Evolutionary conservation across 2,113 vertebrate genomes (phyloP), one percentile per base, ranked within the genome.

Genomic region (Cinclus mexicanus): DNA sequence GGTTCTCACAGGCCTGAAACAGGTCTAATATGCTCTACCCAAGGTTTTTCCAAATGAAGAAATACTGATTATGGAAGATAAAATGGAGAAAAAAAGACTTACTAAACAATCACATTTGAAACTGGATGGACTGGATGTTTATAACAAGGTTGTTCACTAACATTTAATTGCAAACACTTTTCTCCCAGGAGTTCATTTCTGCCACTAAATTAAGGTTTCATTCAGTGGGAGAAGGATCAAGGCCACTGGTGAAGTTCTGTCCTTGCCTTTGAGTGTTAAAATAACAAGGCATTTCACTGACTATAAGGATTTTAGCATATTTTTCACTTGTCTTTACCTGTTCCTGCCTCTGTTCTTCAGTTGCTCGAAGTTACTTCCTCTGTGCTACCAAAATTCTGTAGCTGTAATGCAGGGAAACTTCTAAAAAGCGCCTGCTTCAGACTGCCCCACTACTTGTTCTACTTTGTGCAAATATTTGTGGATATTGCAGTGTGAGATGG

Each of bases 1-100:
- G 8, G 9, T 61, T 78, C 33, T 67, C 23, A 9, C 14, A 19
- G 31, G 6, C 25, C 52, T 71, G 47, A 44, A 71, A 29, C 15
- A 56, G 35, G 29, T 76, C 9, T 33, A 1, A 14, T 22, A 5
- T 33, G 28, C n/a, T 74, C 15, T 28, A 0, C 13, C 71, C 25
- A 25, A 22, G 3, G 3, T 70, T 26, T 78, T 69, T 39, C 23
- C 8, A 67, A 44, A 29, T 25, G 9, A n/a, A n/a, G 52, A 67
- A 82, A 15, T 50, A 15, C 7, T 83, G 3, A 12, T 56, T 65
- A 7, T 47, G 22, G 39, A 37, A 68, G 47, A 71, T 52, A 59
- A 60, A 81, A 37, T 0, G 12, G 41, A 26, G 61, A 9, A 10
- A 28, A 21, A 24, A 37, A 52, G 29, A 52, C 16, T 9, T 12